phyloP scores from a whole-genome alignment of 2,797 vertebrate genomes.

The Centropyge bicolor region DNA sequence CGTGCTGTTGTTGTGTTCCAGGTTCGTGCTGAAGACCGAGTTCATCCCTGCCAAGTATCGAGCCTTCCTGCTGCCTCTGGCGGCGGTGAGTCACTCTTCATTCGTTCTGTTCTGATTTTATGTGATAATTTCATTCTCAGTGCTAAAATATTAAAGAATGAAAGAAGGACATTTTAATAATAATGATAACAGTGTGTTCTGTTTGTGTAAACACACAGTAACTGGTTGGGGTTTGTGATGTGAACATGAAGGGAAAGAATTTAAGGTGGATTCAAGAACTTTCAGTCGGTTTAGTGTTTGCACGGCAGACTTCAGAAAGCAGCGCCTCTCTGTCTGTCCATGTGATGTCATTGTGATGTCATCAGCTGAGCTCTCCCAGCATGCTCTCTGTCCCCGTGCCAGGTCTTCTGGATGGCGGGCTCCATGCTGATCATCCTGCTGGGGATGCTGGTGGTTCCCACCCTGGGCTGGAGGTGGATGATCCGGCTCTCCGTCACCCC shows the following conservation, averaged over 20 bases:
- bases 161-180: too few species aligned
- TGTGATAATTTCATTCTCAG: too few species aligned
- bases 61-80: slow-evolving; percentile 90
- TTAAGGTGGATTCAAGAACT: too few species aligned
- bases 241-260: too few species aligned
- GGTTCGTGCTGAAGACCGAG: slow-evolving; percentile 95
- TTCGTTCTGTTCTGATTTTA: too few species aligned
- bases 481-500: slow-evolving; percentile 92
- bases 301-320: too few species aligned
- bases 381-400: slow-evolving; percentile 50
- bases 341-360: slow-evolving; percentile 31
- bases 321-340: not conserved
- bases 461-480: slow-evolving; percentile 95
- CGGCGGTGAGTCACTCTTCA: slow-evolving; percentile 84
- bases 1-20: slow-evolving; percentile 52
- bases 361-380: slow-evolving; percentile 32
- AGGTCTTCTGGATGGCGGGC: slow-evolving; percentile 96
- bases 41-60: slow-evolving; percentile 93
- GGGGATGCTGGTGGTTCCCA: slow-evolving; percentile 90
- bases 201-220: too few species aligned
- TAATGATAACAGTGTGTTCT: too few species aligned
- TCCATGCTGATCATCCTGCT: slow-evolving; percentile 93
- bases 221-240: too few species aligned
- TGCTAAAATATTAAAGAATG: too few species aligned
- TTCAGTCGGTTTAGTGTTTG: not conserved